phyloP scores from a whole-genome alignment of 2,113 vertebrate species.

The Tringa solitaria region DNA sequence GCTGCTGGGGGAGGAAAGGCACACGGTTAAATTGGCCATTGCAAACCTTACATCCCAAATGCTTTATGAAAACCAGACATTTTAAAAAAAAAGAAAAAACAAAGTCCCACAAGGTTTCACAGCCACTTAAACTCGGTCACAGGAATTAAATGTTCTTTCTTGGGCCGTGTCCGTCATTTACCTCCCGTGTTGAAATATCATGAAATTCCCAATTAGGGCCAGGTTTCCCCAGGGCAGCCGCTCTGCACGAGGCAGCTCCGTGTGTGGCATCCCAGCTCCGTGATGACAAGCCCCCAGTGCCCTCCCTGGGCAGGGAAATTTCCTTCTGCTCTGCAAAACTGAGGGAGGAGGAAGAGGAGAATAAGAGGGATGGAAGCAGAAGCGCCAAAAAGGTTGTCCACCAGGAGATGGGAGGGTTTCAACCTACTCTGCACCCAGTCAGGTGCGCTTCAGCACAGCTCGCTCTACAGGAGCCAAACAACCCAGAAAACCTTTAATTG shows the following conservation, averaged over 20 bases:
- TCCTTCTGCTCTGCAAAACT: neutral
- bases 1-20: neutral
- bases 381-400: neutral
- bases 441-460: neutral
- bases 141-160: neutral
- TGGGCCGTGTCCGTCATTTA: neutral
- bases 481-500: neutral
- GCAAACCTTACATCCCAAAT: neutral
- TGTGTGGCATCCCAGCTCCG: neutral
- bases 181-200: neutral
- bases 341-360: neutral
- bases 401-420: neutral
- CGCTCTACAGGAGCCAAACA: neutral
- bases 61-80: neutral
- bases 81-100: neutral
- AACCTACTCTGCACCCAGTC: neutral
- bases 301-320: neutral
- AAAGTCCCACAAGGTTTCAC: neutral
- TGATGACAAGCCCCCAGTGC: neutral
- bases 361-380: rapidly evolving
- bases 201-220: neutral
- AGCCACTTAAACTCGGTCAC: neutral
- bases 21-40: rapidly evolving
- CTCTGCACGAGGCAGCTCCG: neutral
- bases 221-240: neutral